Conservation (phyloP, 2,888 invertebrate genomes). For the Allolobophora icterica region DNA sequence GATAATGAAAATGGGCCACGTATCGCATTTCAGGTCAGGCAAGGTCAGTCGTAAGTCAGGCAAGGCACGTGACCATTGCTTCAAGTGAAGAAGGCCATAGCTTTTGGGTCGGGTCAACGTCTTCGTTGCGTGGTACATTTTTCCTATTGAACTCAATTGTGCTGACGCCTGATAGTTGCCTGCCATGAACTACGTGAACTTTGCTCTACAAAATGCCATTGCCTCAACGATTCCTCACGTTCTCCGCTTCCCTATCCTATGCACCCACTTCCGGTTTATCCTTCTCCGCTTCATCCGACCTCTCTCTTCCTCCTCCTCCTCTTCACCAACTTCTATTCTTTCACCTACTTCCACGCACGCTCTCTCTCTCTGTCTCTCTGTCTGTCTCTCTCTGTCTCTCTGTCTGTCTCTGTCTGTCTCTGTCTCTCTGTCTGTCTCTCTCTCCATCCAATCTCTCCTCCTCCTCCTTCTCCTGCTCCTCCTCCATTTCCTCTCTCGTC, state of each 20-base stretch:
- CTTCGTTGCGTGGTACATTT: too few species aligned
- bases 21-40: background rate
- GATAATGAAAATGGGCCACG: background rate
- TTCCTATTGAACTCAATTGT: background rate
- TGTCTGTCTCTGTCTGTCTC: background rate
- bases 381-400: constrained; percentile 9
- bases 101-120: background rate
- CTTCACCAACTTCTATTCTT: too few species aligned
- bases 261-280: too few species aligned
- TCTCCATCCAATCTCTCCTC: background rate
- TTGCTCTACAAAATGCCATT: too few species aligned
- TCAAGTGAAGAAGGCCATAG: background rate
- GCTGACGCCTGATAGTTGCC: background rate
- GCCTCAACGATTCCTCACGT: too few species aligned
- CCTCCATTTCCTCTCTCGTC: too few species aligned
- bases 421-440: background rate
- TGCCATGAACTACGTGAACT: background rate
- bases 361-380: background rate
- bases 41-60: background rate
- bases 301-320: too few species aligned
- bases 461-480: background rate
- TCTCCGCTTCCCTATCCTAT: too few species aligned
- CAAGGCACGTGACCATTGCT: background rate
- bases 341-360: too few species aligned
- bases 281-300: too few species aligned